These are phyloP conservation scores for Andrena chrysosceles DNA, from an alignment of 2,888 invertebrate species.

Conservation along the genomic window DNA sequence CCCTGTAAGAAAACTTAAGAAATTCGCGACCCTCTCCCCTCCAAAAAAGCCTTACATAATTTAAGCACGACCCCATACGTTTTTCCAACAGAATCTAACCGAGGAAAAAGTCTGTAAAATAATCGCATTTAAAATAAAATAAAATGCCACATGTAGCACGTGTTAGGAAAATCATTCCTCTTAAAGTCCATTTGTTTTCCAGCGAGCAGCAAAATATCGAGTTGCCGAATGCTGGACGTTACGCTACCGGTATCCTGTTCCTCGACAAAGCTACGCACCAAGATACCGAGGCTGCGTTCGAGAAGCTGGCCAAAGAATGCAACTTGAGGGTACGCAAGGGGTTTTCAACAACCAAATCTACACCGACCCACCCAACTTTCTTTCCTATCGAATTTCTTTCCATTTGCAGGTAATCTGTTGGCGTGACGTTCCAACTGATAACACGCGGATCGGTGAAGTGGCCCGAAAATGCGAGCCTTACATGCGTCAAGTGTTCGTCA, in stretches of 20 bases:
- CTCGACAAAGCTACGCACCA: slow-evolving; percentile 93
- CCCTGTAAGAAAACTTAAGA: no score
- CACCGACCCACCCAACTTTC: no score
- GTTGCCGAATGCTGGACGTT: slow-evolving; percentile 94
- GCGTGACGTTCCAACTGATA: slow-evolving; percentile 97
- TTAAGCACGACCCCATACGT: no score
- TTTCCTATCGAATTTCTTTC: neutral
- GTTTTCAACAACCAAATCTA: no score
- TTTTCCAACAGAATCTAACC: no score
- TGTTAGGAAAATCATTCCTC: neutral
- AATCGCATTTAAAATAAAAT: neutral
- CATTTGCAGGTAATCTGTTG: slow-evolving; percentile 91
- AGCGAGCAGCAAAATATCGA: slow-evolving; percentile 93
- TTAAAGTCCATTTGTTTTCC: slow-evolving; percentile 75
- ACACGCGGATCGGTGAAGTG: slow-evolving; percentile 94
- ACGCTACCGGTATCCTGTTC: slow-evolving; percentile 98
- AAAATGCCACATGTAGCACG: neutral
- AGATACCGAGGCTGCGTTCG: slow-evolving; percentile 93
- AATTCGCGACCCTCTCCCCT: no score
- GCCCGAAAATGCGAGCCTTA: slow-evolving; percentile 97
- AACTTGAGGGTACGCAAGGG: slow-evolving; percentile 87
- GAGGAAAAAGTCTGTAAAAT: no score
- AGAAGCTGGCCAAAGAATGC: slow-evolving; percentile 92
- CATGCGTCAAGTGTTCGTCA: slow-evolving; percentile 97
- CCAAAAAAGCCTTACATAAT: no score